Percentiles rank a stretch among this genome's conserved stretches.
These are phyloP conservation scores for Crioceris asparagi DNA, from an alignment of 2,888 invertebrate genomes.

Conservation along the genomic window DNA sequence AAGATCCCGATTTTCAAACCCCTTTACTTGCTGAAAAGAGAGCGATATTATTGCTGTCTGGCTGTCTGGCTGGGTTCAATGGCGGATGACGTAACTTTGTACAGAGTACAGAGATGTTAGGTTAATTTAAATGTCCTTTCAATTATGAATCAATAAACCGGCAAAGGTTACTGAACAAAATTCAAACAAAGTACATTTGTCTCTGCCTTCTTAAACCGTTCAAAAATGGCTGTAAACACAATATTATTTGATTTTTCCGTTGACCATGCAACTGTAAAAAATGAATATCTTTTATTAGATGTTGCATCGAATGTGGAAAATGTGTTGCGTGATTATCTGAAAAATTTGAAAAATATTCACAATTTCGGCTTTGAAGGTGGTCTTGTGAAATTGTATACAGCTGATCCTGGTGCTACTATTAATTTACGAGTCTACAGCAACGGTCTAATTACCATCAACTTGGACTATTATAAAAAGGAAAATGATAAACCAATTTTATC, in stretches of 20 bases:
- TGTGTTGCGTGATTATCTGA: slow-evolving; percentile 59
- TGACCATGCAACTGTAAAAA: slow-evolving; percentile 55
- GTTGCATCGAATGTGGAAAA: slow-evolving; percentile 57
- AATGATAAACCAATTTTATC: slow-evolving; percentile 60
- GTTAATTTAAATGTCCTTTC: too few species aligned
- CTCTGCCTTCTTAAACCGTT: too few species aligned
- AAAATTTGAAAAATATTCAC: slow-evolving; percentile 56
- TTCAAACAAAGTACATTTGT: too few species aligned
- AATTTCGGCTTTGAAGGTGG: slow-evolving; percentile 60
- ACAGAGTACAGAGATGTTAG: too few species aligned
- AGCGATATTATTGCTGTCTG: too few species aligned
- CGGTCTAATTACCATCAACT: slow-evolving; percentile 69
- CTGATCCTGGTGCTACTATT: slow-evolving; percentile 58
- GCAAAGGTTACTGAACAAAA: too few species aligned
- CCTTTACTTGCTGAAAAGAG: too few species aligned
- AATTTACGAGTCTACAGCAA: slow-evolving; percentile 62
- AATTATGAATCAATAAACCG: too few species aligned
- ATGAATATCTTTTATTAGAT: slow-evolving; percentile 55
- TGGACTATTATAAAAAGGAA: slow-evolving; percentile 71
- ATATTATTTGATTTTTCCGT: slow-evolving; percentile 70
- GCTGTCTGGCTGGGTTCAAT: too few species aligned
- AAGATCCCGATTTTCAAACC: too few species aligned
- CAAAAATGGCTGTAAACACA: slow-evolving; percentile 65
- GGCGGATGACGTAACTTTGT: too few species aligned
- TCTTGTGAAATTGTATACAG: slow-evolving; percentile 57